A percentile compares a stretch with the other conserved stretches of the same genome.
Evolutionary conservation across 2,888 invertebrate genomes (phyloP).

Genomic region (Hydriomena furcata): DNA sequence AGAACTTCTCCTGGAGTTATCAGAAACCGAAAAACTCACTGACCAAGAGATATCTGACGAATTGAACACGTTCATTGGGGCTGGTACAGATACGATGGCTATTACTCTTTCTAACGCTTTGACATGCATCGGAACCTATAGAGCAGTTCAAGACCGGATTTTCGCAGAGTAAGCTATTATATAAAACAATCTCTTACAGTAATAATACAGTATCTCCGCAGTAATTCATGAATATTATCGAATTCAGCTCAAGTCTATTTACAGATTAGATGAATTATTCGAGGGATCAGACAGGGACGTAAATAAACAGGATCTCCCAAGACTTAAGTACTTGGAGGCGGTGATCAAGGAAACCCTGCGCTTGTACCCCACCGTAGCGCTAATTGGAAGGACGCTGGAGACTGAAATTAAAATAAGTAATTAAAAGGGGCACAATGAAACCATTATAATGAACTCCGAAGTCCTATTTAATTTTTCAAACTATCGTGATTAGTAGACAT

Average conservation of each 20-base stretch:
- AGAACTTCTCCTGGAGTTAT: conserved; percentile 25
- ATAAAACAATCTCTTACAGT: no score
- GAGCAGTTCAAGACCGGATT: conserved; percentile 52
- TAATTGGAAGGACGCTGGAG: conserved; percentile 15
- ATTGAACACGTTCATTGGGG: conserved; percentile 39
- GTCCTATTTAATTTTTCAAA: no score
- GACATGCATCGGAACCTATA: conserved; percentile 42
- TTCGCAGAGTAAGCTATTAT: conserved; percentile 44
- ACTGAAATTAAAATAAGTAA: conserved; percentile 35
- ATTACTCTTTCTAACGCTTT: conserved; percentile 17
- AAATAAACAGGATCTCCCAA: conserved; percentile 31
- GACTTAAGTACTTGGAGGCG: conserved; percentile 34
- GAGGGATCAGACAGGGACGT: conserved; percentile 29
- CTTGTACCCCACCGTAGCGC: conserved; percentile 21
- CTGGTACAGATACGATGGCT: conserved; percentile 34
- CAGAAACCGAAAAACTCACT: conserved; percentile 26
- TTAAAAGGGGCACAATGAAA: background rate
- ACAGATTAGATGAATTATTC: conserved; percentile 22
- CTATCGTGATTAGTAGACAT: no score
- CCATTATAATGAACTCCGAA: no score
- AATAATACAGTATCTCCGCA: no score
- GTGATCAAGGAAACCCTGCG: conserved; percentile 35
- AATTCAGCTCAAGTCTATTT: background rate
- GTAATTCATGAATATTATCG: no score
- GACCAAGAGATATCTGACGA: conserved; percentile 44